A percentile compares a stretch with the other conserved stretches of the same genome.
Conservation (phyloP, 64 coral and sea anemone species). For the Montipora sp. region DNA sequence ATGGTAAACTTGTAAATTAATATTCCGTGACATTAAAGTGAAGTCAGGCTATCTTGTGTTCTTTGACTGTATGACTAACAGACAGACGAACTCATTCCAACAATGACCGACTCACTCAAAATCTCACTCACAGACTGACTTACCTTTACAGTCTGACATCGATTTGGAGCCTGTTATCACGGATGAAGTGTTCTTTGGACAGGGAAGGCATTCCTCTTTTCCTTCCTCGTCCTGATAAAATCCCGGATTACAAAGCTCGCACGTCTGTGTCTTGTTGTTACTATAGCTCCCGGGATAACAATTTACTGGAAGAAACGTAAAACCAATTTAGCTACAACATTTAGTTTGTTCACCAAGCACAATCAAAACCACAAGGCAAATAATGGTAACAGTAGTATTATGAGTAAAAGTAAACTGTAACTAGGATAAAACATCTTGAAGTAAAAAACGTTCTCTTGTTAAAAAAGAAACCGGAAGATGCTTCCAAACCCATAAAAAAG, state of each 20-base stretch:
- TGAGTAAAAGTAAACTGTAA: too few relatives aligned
- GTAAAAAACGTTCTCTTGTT: too few relatives aligned
- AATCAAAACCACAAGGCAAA: too few relatives aligned
- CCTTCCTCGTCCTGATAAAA: slow-evolving; percentile 85
- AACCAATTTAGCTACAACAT: not conserved
- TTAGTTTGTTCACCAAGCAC: too few relatives aligned
- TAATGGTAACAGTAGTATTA: too few relatives aligned
- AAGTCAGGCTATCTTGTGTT: too few relatives aligned
- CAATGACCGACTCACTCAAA: too few relatives aligned
- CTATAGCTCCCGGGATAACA: slow-evolving; percentile 79
- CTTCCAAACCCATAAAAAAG: too few relatives aligned
- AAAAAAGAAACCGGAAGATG: too few relatives aligned
- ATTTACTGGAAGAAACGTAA: slow-evolving; percentile 62
- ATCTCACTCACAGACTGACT: slow-evolving; percentile 53
- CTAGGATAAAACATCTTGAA: too few relatives aligned
- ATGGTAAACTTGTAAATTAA: too few relatives aligned
- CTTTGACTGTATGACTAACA: not conserved
- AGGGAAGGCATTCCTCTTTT: slow-evolving; percentile 75
- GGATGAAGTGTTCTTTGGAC: slow-evolving; percentile 55
- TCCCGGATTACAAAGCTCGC: slow-evolving; percentile 61
- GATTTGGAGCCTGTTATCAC: slow-evolving; percentile 49
- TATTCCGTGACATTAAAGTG: too few relatives aligned
- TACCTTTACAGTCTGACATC: slow-evolving; percentile 74
- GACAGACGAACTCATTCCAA: not conserved
- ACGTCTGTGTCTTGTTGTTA: slow-evolving; percentile 58